phyloP scores from a whole-genome alignment of 2,888 invertebrate genomes.

The Eupithecia exiguata region DNA sequence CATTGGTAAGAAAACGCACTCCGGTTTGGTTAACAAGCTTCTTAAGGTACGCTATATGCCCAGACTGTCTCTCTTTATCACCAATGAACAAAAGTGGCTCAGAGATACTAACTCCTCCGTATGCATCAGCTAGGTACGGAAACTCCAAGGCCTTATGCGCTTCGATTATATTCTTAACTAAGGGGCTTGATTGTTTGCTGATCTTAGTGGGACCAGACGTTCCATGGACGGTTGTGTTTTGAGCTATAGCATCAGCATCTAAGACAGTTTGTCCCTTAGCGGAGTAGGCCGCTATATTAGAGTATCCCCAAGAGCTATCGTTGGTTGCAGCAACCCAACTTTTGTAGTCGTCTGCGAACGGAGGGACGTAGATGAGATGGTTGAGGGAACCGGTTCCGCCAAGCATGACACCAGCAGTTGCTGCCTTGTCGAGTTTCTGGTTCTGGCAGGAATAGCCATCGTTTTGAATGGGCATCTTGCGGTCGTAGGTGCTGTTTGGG shows the following conservation, averaged over 20 bases:
- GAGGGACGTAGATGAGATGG: conserved; percentile 51
- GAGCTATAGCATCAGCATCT: conserved; percentile 9
- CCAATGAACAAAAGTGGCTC: conserved; percentile 16
- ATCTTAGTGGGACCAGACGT: conserved; percentile 13
- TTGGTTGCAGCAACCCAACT: conserved; percentile 48
- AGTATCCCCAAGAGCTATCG: conserved; percentile 52
- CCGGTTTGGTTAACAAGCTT: neutral
- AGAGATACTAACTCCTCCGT: neutral
- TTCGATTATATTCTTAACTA: neutral
- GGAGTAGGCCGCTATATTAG: conserved; percentile 50
- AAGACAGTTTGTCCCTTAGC: conserved; percentile 41
- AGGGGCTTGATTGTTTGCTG: conserved; percentile 1
- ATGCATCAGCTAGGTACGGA: conserved; percentile 3
- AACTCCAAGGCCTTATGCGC: conserved; percentile 13
- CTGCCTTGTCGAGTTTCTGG: conserved; percentile 33
- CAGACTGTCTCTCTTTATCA: conserved; percentile 12
- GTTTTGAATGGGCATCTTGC: conserved; percentile 48
- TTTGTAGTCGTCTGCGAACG: conserved; percentile 50
- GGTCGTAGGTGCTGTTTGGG: conserved; percentile 48
- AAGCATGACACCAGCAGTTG: conserved; percentile 56
- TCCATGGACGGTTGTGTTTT: conserved; percentile 22
- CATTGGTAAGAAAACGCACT: conserved; percentile 5
- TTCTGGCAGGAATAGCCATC: conserved; percentile 49
- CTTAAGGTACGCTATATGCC: conserved; percentile 1
- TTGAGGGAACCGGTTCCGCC: conserved; percentile 58